Evolutionary conservation across 2,797 vertebrate genomes (phyloP), one percentile per base, ranked within the genome.

Genomic region (Erpetoichthys calabaricus): DNA sequence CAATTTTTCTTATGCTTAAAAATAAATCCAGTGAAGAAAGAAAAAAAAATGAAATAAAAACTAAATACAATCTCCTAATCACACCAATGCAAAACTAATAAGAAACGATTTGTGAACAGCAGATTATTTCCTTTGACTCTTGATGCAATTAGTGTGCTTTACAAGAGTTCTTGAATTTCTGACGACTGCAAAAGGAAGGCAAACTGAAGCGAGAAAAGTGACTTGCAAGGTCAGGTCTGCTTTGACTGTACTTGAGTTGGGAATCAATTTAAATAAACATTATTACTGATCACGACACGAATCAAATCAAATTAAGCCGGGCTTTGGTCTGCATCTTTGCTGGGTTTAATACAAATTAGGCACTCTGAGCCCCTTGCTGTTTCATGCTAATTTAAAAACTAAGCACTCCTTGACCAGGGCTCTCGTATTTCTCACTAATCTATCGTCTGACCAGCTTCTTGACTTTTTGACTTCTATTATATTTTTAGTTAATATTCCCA

Each of bases 241-340:
- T 69, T 57, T 65, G 67, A 61, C 64, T 70, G 59, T 49, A 42
- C 57, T 63, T 64, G 64, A 71, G 66, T 6, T 4, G 64, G 54
- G 63, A 66, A 66, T 59, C 57, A 59, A 69, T 68, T 73, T 56
- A 67, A 70, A 80, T 68, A 62, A 69, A 57, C 55, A 59, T 63
- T 63, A 42, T 49, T 49, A 7, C 49, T 8, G 47, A 63, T 65
- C 62, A 66, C 44, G 55, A 9, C 63, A 62, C 44, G 51, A 56
- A 62, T 63, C 53, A 42, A 67, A 57, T 51, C 45, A 53, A 72
- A 64, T 63, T 9, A 45, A 62, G 67, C 64, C n/a, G 47, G 44
- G 2, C 10, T 43, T 45, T 45, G 8, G 60, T 56, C 25, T 47
- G 59, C 73, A 71, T 69, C 62, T 69, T 76, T 65, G 73, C 45